Evolutionary conservation across 2,113 vertebrate genomes (phyloP), one percentile per base, ranked within the genome.

Genomic region (Atractosteus spatula): DNA sequence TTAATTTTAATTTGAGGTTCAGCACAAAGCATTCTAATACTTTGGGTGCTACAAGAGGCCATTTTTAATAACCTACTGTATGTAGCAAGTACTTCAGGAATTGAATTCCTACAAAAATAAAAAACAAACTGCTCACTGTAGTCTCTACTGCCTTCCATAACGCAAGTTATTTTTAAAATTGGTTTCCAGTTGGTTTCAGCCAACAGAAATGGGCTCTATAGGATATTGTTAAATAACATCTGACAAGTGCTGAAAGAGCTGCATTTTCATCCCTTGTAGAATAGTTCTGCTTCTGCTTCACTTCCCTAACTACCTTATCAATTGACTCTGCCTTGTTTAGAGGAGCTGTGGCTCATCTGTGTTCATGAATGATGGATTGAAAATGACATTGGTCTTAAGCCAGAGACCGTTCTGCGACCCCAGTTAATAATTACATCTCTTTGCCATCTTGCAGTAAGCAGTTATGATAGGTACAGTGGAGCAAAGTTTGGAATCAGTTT

Each of bases 231-330:
- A 57, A 69, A 17, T 69, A 66, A 3, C 3, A 57, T 77, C 70
- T 57, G 14, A 81, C 84, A 83, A 78, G 67, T 81, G 75, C 71
- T 66, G 80, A 82, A 81, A 88, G 84, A 62, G 77, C 71, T 83
- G 81, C 72, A 42, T 71, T 59, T 12, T 85, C 81, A 81, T 81
- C 82, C 79, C 80, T 73, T 79, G 78, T 83, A 78, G 81, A 76
- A 82, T 77, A 43, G 69, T 41, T 63, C 66, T 83, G 80, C 83
- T 90, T 89, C 86, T 88, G 84, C 88, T 87, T 92, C 86, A 86
- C 89, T 89, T 87, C 85, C 84, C 81, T 79, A 84, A 82, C 75
- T 75, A 81, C 75, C 84, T 85, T 81, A 89, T 88, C 87, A 87
- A 80, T 87, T 77, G 82, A 86, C 83, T 78, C 72, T 71, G 66